Evolutionary conservation across 2,113 vertebrate species (phyloP).

Genomic region (zebrafish (Danio rerio)): GRCz12tu NC_133200.1:21310501-21311000

Average conservation of each 20-base stretch:
- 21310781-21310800: background rate
- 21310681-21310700: background rate
- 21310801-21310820: background rate
- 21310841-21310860: background rate
- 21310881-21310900: conserved; percentile 10
- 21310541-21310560: no score
- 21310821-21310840: no score
- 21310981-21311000: background rate
- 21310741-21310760: conserved; percentile 23
- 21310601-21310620: background rate
- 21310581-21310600: no score
- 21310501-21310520: no score
- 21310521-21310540: no score
- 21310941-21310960: conserved; percentile 40
- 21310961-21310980: background rate
- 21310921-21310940: conserved; percentile 72
- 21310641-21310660: conserved; percentile 51
- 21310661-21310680: conserved; percentile 18
- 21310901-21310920: conserved; percentile 68
- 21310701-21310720: conserved; percentile 30
- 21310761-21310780: background rate
- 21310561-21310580: no score
- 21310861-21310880: conserved; percentile 65
- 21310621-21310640: conserved; percentile 31
- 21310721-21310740: conserved; percentile 37